Base-by-base conservation (phyloP, 2,888 invertebrate species). In the Coremacera marginata region DNA sequence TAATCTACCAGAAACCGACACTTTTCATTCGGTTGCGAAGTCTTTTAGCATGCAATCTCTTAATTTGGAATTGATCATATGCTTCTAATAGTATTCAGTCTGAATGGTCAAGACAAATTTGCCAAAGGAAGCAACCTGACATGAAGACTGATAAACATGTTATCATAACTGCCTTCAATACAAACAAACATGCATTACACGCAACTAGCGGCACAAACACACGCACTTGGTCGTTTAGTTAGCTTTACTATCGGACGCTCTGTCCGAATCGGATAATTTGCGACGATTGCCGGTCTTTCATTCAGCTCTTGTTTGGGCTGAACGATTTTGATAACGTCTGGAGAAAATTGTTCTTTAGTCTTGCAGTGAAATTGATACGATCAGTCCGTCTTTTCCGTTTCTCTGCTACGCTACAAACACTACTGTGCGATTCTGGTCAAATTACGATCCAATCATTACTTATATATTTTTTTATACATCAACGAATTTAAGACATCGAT, bases 341-440 rank as follows among this genome's bases (percentile, higher is more conserved):
- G 67, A 74, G n/a, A 22, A 25, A 51, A 55, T 55, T 74, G 67
- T 27, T 74, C 74, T 55, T 74, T 67, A 74, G 74, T 74, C 55
- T 65, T 55, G 52, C 74, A 74, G 52, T 37, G 74, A 74, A 65
- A 74, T 74, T 44, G 65, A 74, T 74, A 44, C 31, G 67, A 67
- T 37, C 52, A 65, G 74, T 67, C 55, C 65, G 27, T 11, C 44
- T 25, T 55, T 31, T 67, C 37, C n/a, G 44, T 55, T 74, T 74
- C 55, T 74, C 74, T 55, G 55, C 67, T 55, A 74, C 74, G 74
- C 67, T 55, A 44, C 63, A 62, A 72, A 49, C 5, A 22, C 16
- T 4, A 22, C 49, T 16, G 51, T 1, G 25, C 34, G 8, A 63
- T 55, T 55, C 22, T 22, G 22, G 19, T 19, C n/a, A 44, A 11